Conservation (phyloP, 1,140 invertebrate genomes). For the Myzus persicae region DNA sequence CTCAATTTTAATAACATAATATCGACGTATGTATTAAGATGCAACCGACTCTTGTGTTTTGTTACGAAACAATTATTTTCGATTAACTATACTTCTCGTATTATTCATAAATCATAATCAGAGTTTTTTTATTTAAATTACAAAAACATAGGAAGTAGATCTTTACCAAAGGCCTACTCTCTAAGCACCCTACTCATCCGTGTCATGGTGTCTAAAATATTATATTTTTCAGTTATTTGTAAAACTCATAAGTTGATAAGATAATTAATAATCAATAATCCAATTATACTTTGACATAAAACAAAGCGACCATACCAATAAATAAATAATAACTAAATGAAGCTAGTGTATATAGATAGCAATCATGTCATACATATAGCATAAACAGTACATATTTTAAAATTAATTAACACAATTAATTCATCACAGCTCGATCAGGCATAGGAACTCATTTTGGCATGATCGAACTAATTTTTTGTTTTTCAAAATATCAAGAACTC, state of each 20-base stretch:
- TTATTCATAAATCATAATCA: background rate
- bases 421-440: background rate
- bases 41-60: background rate
- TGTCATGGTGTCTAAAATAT: background rate
- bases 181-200: background rate
- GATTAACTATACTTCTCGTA: background rate
- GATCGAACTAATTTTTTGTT: background rate
- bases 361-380: background rate
- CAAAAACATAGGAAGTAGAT: background rate
- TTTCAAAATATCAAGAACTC: background rate
- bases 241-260: background rate
- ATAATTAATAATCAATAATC: background rate
- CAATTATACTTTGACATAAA: background rate
- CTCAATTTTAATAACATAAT: background rate
- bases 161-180: background rate
- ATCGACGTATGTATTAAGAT: background rate
- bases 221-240: background rate
- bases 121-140: background rate
- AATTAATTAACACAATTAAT: background rate
- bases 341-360: background rate
- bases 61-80: background rate
- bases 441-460: background rate
- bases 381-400: background rate
- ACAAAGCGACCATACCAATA: background rate
- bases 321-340: background rate